phyloP scores from a whole-genome alignment of 2,888 invertebrate genomes.

The Melangyna quadrimaculata region DNA sequence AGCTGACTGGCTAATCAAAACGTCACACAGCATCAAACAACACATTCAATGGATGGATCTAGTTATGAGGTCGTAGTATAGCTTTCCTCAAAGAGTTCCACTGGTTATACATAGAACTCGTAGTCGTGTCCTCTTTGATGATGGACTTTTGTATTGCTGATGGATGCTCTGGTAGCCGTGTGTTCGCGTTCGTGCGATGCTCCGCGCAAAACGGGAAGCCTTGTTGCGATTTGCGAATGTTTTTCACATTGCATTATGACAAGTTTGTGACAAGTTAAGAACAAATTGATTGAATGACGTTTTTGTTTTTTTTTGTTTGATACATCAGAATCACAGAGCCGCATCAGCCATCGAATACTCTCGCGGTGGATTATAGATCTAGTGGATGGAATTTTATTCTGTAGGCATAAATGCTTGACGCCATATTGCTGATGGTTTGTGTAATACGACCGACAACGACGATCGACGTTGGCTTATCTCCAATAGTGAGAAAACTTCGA shows the following conservation, averaged over 20 bases:
- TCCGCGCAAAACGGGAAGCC: slow-evolving; percentile 28
- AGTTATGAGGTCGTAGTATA: slow-evolving; percentile 45
- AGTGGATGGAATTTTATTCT: slow-evolving; percentile 30
- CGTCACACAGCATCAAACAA: neutral
- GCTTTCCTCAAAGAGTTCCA: neutral
- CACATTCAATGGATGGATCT: slow-evolving; percentile 42
- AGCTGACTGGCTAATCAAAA: slow-evolving; percentile 47
- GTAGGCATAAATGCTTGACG: slow-evolving; percentile 22
- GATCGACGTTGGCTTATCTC: neutral
- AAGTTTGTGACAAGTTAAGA: slow-evolving; percentile 69
- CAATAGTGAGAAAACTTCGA: neutral
- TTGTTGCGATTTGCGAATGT: slow-evolving; percentile 57
- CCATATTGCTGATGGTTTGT: neutral
- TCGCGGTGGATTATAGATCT: slow-evolving; percentile 8
- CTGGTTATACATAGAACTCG: neutral
- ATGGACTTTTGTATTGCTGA: neutral
- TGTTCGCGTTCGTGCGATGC: neutral
- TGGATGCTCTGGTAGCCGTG: neutral
- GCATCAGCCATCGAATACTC: neutral
- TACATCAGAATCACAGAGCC: too few species aligned
- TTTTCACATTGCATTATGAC: slow-evolving; percentile 68
- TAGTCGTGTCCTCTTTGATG: neutral
- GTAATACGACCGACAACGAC: too few species aligned
- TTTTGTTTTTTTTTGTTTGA: slow-evolving; percentile 51
- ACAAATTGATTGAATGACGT: slow-evolving; percentile 67